Evolutionary conservation across 2,113 vertebrate species (phyloP).

Genomic region (Chaetura pelagica): DNA sequence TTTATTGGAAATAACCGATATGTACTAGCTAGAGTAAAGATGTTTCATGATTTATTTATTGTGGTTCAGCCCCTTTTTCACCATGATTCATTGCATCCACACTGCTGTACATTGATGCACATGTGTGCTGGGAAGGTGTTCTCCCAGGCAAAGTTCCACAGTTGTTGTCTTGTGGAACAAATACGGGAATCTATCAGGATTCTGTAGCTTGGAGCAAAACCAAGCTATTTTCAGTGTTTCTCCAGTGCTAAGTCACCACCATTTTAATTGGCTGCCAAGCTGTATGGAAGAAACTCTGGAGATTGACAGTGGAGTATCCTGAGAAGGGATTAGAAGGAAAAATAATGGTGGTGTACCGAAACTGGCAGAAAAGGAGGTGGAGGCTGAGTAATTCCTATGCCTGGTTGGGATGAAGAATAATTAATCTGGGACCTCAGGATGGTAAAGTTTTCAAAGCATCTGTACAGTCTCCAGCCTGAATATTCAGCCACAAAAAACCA

Average conservation of each 20-base stretch:
- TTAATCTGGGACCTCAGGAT: not conserved
- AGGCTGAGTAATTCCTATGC: not conserved
- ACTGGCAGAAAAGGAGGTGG: not conserved
- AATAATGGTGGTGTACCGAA: accelerated
- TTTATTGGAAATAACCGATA: not conserved
- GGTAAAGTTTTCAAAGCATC: not conserved
- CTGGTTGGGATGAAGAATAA: not conserved
- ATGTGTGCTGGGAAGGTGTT: not conserved
- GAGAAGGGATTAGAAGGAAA: not conserved
- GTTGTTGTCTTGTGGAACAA: not conserved
- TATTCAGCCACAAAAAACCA: not conserved
- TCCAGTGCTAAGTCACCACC: not conserved
- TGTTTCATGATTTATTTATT: not conserved
- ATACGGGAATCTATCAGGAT: not conserved
- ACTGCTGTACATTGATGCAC: not conserved
- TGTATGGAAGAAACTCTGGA: not conserved
- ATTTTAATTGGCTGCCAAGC: not conserved
- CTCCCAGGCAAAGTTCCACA: accelerated
- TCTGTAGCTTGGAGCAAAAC: not conserved
- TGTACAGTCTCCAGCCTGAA: not conserved
- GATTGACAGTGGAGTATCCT: not conserved
- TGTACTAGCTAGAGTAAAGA: not conserved
- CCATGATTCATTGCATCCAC: accelerated
- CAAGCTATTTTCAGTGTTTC: not conserved
- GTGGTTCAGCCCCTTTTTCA: not conserved